phyloP scores from a whole-genome alignment of 2,888 invertebrate species.

The Eristalis arbustorum region DNA sequence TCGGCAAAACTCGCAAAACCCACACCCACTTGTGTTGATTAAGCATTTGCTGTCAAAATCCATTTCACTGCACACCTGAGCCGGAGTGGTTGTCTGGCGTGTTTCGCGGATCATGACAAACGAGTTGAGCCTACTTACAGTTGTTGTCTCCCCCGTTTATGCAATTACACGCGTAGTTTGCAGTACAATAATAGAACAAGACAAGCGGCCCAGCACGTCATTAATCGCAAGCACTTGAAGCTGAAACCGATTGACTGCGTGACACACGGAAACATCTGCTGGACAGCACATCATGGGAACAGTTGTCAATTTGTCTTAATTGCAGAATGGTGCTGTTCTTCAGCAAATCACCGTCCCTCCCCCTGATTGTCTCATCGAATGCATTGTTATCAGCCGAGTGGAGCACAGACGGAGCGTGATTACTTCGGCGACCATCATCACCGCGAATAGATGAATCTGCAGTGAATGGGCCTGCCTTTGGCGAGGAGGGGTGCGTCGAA shows the following conservation, averaged over 20 bases:
- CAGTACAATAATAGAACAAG: background rate
- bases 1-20: too few relatives aligned
- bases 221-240: background rate
- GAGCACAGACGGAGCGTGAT: background rate
- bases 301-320: conserved; percentile 47
- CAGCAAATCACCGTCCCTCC: too few relatives aligned
- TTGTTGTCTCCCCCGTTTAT: background rate
- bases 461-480: conserved; percentile 35
- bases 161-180: background rate
- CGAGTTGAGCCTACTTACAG: background rate
- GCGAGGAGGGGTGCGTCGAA: background rate
- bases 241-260: background rate
- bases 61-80: background rate
- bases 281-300: conserved; percentile 18
- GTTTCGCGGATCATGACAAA: background rate
- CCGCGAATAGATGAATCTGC: conserved; percentile 30
- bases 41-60: background rate
- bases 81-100: background rate
- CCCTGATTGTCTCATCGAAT: conserved; percentile 52
- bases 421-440: conserved; percentile 27
- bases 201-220: background rate
- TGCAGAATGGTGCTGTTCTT: conserved; percentile 4
- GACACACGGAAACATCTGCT: background rate
- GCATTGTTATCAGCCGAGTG: conserved; percentile 45
- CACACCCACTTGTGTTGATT: background rate